phyloP scores from a whole-genome alignment of 2,113 vertebrate species.

The Gavialis gangeticus region DNA sequence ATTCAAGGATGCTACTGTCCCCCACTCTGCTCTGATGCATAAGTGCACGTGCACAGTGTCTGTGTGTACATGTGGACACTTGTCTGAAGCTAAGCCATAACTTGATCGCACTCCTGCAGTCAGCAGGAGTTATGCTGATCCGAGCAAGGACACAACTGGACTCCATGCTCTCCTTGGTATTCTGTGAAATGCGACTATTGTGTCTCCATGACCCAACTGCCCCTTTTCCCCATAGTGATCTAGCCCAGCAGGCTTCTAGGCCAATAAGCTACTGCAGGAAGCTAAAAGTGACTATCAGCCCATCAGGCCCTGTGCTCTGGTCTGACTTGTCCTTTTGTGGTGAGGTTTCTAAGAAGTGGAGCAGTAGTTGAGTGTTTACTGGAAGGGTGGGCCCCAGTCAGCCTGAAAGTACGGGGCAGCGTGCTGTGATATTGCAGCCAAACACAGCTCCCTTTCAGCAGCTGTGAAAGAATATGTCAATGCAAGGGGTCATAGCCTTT shows the following conservation, averaged over 20 bases:
- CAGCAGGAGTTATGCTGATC: background rate
- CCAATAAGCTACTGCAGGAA: background rate
- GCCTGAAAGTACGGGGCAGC: fast-evolving
- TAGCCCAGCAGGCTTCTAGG: background rate
- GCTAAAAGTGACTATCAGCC: conserved; percentile 15
- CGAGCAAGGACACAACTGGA: background rate
- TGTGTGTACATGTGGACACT: background rate
- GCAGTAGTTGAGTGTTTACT: conserved; percentile 69
- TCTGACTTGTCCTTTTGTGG: conserved; percentile 59
- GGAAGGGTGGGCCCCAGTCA: conserved; percentile 58
- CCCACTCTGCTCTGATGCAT: background rate
- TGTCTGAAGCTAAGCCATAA: background rate
- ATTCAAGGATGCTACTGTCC: too few species aligned
- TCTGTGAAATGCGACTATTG: background rate
- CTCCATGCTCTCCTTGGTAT: background rate
- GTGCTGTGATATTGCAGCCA: background rate
- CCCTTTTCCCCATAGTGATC: background rate
- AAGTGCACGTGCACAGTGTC: background rate
- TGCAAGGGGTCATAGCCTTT: background rate
- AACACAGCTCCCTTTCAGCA: background rate
- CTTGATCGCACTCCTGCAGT: background rate
- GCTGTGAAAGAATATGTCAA: background rate
- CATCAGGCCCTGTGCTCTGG: conserved; percentile 27
- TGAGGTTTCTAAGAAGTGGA: conserved; percentile 77
- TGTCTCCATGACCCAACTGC: fast-evolving